Evolutionary conservation across 2,797 vertebrate genomes (phyloP), one percentile per base, ranked within the genome.

Genomic region (Enteromius mattozi): DNA sequence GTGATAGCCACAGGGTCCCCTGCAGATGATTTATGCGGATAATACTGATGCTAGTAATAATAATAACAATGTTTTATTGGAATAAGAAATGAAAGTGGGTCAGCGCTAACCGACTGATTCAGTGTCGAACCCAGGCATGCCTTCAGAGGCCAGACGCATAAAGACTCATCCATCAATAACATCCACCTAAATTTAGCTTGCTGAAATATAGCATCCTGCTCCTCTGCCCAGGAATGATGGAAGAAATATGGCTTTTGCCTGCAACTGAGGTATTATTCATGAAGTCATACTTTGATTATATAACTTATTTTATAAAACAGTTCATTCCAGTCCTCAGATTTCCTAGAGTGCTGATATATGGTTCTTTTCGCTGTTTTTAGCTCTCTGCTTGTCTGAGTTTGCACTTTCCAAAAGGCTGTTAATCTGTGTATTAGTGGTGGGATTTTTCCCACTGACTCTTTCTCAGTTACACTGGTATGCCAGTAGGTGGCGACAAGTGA

Each of bases 51-150:
- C 65, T 42, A 78, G 87, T 87, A 90, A 89, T 90, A 88, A 87
- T 88, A 90, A 86, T 89, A 89, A 89, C 86, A 88, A 88, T 71
- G 70, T 87, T 88, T 89, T 89, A 90, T 87, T 89, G 86, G 83
- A 87, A 84, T 86, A 89, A 85, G 85, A 86, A 51, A 88, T 87
- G 74, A 88, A 91, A 91, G 66, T 91, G 87, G 91, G 91, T 89
- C 90, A 89, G 80, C 61, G 24, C 75, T 86, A 87, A 85, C 85
- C 74, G 65, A 87, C 87, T 86, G 85, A 87, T 89, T 88, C 86
- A 83, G 82, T 78, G 79, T 87, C 79, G 86, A 88, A 86, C 82
- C 77, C 88, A 87, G 81, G 84, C 76, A 16, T 80, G 81, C 49
- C 88, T 84, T 84, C 72, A 70, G 89, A 91, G 88, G 83, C 84